Base-by-base conservation (phyloP, 2,888 invertebrate species). In the Microchrysa polita region DNA sequence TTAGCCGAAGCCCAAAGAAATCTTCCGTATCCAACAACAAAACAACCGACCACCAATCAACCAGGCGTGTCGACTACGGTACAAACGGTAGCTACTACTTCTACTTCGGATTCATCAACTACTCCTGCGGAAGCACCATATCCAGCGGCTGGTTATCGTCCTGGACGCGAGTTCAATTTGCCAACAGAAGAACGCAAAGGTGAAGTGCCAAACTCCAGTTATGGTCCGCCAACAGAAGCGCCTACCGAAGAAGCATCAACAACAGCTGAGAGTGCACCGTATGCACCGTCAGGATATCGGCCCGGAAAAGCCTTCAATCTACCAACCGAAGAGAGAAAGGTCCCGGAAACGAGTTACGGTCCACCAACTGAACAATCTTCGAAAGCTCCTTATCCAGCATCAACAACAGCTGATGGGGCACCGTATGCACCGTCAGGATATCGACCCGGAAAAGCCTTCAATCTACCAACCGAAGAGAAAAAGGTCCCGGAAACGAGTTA, bases 401-500 rank as follows among this genome's bases (percentile, higher is more conserved):
- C 65, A 14, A 48, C 20, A 10, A 65, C 48, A 5, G 22, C 23
- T 9, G 65, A 65, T 14, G 53, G 42, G 18, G 40, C 72, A 44
- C 74, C 74, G 16, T 72, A 74, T 60, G 67, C 72, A 14, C 42
- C 67, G 14, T 63, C 74, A 34, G 74, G 74, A 23, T 65, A 63
- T 72, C 72, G 74, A 18, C 74, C 74, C 14, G 74, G 72, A 59
- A 72, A 67, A 52, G 74, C 74, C 18, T 74, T 74, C 59, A 63
- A 71, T 34, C 57, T 74, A 9, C 74, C 74, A 12, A 65, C 65
- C 5, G 74, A 74, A 16, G 59, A 44, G 7, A 18, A 23, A 22
- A 59, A 16, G 27, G 27, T 18, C 42, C 44, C 53, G 55, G 74
- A 71, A 5, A 53, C 18, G 27, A n/a, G 34, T 5, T 48, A 65